Evolutionary conservation across 2,113 vertebrate genomes (phyloP).

Genomic region (Mohoua ochrocephala): DNA sequence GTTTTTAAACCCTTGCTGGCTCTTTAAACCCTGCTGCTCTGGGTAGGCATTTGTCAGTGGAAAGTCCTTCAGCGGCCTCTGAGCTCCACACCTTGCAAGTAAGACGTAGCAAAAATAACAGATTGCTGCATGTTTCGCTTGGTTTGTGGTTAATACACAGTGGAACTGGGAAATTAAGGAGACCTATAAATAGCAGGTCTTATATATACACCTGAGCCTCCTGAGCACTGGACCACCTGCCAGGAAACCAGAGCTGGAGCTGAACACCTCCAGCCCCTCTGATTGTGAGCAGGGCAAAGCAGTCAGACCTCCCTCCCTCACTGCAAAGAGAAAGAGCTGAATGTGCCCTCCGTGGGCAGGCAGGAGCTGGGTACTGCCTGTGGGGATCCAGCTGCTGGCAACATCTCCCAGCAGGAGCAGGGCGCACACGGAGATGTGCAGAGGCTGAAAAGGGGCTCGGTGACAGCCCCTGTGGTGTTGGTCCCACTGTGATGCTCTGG

Average conservation of each 20-base stretch:
- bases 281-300: background rate
- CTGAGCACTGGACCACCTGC: background rate
- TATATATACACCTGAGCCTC: background rate
- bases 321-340: background rate
- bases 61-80: background rate
- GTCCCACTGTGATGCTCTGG: background rate
- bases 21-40: background rate
- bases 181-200: background rate
- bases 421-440: background rate
- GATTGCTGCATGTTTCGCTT: background rate
- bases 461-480: background rate
- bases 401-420: background rate
- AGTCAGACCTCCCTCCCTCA: background rate
- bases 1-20: background rate
- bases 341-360: background rate
- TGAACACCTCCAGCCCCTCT: background rate
- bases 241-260: background rate
- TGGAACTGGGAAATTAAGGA: background rate
- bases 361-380: background rate
- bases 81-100: background rate
- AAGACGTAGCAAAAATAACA: background rate
- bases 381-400: background rate
- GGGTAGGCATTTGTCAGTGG: background rate
- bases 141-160: background rate
- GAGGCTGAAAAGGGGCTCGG: background rate